These are phyloP conservation scores for Epinephelus malabaricus DNA, from an alignment of 2,797 vertebrate species.

Conservation along the genomic window DNA sequence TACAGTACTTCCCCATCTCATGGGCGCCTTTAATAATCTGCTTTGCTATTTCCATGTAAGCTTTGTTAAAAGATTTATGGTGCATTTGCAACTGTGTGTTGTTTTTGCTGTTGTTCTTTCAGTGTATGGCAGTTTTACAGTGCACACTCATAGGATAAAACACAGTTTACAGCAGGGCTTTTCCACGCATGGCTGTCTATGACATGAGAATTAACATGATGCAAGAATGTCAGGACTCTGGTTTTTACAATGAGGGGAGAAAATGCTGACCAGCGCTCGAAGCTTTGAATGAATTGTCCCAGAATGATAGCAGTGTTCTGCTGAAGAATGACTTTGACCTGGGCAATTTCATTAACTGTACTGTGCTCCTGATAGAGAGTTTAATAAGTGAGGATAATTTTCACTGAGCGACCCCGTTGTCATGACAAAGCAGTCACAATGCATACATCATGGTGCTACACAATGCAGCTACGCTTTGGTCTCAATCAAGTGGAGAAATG, in stretches of 20 bases:
- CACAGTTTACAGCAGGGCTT: conserved; percentile 39
- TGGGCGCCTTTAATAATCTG: conserved; percentile 85
- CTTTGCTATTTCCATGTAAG: conserved; percentile 78
- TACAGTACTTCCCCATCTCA: conserved; percentile 83
- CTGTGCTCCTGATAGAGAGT: conserved; percentile 60
- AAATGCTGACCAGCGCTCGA: conserved; percentile 49
- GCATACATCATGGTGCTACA: conserved; percentile 53
- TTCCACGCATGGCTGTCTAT: conserved; percentile 25
- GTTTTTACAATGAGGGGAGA: conserved; percentile 17
- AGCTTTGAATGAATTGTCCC: conserved; percentile 41
- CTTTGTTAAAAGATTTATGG: conserved; percentile 86
- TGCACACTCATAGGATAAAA: conserved; percentile 32
- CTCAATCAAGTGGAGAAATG: conserved; percentile 42
- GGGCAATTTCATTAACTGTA: conserved; percentile 68
- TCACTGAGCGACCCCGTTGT: conserved; percentile 64
- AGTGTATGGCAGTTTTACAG: conserved; percentile 31
- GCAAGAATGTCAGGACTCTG: conserved; percentile 34
- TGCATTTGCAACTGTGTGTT: conserved; percentile 72
- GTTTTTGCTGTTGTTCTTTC: conserved; percentile 41
- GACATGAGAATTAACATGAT: conserved; percentile 45
- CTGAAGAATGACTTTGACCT: conserved; percentile 67
- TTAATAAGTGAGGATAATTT: conserved; percentile 78
- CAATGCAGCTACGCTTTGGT: conserved; percentile 26
- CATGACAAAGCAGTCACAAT: conserved; percentile 52
- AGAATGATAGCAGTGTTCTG: conserved; percentile 45